Evolutionary conservation across 2,888 invertebrate genomes (phyloP).

Genomic region (Brenthis ino): DNA sequence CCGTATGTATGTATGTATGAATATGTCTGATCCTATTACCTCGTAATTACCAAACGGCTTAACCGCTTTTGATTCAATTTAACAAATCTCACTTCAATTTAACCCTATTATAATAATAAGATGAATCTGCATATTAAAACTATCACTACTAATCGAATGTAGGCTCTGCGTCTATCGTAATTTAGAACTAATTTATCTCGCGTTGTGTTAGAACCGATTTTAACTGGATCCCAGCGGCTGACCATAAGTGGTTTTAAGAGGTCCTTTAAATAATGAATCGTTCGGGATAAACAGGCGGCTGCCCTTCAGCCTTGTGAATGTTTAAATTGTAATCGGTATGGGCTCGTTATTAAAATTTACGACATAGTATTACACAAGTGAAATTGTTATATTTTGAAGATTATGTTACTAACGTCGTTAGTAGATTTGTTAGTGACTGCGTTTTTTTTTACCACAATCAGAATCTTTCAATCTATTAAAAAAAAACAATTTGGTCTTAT

Average conservation of each 20-base stretch:
- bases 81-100: too few species aligned
- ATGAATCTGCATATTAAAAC: not conserved
- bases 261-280: conserved; percentile 25
- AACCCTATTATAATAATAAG: too few species aligned
- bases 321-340: conserved; percentile 23
- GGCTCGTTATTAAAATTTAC: conserved; percentile 17
- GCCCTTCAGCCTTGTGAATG: conserved; percentile 23
- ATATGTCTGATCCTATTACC: too few species aligned
- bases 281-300: conserved; percentile 20
- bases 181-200: conserved; percentile 15
- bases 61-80: too few species aligned
- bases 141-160: too few species aligned
- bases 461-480: too few species aligned
- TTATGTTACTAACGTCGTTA: not conserved
- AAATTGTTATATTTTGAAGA: not conserved
- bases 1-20: too few species aligned
- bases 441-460: too few species aligned
- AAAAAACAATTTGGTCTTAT: too few species aligned
- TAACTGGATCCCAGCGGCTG: conserved; percentile 19
- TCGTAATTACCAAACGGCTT: too few species aligned
- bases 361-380: not conserved
- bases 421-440: not conserved
- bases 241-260: conserved; percentile 24
- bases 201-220: conserved; percentile 8
- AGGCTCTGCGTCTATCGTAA: not conserved